These are phyloP conservation scores for Tamias sibiricus DNA, from an alignment of 2,113 vertebrate genomes.

Conservation along the genomic window DNA sequence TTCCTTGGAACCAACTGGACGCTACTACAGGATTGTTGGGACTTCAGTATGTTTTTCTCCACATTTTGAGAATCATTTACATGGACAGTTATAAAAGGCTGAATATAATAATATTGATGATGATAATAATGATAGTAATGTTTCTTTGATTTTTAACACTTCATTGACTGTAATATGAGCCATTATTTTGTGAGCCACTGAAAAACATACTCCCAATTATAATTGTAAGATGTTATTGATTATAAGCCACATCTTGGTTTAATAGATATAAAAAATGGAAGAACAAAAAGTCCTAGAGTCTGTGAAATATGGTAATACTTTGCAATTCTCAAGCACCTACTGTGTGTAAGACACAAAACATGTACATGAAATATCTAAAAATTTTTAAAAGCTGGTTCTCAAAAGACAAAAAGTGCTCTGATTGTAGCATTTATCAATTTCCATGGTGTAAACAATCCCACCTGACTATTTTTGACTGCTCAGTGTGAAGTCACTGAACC, in stretches of 20 bases:
- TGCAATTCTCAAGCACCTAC: background rate
- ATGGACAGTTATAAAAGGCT: background rate
- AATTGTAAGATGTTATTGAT: background rate
- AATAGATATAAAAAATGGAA: background rate
- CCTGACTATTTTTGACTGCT: background rate
- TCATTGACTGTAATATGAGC: background rate
- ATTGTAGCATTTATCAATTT: background rate
- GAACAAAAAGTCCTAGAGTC: background rate
- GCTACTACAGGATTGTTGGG: background rate
- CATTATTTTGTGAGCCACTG: background rate
- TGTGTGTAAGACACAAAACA: background rate
- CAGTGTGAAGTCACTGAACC: background rate
- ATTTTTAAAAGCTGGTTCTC: background rate
- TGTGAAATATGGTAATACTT: background rate
- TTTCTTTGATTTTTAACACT: background rate
- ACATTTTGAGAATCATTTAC: background rate
- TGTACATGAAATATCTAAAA: background rate
- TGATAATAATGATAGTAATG: background rate
- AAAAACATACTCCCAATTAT: background rate
- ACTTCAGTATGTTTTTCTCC: background rate
- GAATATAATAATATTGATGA: background rate
- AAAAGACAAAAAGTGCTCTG: background rate
- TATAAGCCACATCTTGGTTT: background rate
- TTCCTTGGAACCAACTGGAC: background rate
- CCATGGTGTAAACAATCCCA: background rate